phyloP scores from a whole-genome alignment of 2,888 invertebrate genomes.

The Apodemia zela region DNA sequence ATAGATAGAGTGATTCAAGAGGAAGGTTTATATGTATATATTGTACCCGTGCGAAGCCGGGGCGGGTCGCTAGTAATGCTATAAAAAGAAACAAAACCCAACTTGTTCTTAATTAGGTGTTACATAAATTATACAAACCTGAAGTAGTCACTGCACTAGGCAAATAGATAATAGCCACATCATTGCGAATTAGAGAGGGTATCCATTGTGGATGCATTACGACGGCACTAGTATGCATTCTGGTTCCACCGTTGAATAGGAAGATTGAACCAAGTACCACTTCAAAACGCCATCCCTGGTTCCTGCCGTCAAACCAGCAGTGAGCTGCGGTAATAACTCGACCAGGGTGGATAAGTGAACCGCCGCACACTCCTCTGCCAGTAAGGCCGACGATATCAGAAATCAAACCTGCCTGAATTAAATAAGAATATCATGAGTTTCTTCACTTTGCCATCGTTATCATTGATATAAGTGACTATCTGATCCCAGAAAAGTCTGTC shows the following conservation, averaged over 20 bases:
- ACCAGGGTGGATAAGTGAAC: constrained; percentile 40
- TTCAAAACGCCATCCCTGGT: constrained; percentile 47
- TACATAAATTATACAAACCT: constrained; percentile 34
- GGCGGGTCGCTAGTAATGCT: too few relatives aligned
- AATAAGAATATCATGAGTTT: not conserved
- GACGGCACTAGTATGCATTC: constrained; percentile 41
- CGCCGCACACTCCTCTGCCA: constrained; percentile 44
- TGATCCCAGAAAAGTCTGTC: too few relatives aligned
- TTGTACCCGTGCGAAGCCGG: too few relatives aligned
- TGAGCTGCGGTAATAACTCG: constrained; percentile 54
- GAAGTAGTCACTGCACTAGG: constrained; percentile 35
- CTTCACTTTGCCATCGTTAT: too few relatives aligned
- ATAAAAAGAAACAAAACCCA: too few relatives aligned
- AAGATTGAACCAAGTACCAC: constrained; percentile 48
- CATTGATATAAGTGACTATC: too few relatives aligned
- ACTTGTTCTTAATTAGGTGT: too few relatives aligned
- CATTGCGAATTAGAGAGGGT: constrained; percentile 43
- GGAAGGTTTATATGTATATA: too few relatives aligned
- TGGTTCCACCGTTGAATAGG: constrained; percentile 48
- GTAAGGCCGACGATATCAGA: constrained; percentile 35
- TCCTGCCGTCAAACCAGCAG: constrained; percentile 55
- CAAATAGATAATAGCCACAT: constrained; percentile 48
- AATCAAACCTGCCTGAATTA: constrained; percentile 41
- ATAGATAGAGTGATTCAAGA: too few relatives aligned
- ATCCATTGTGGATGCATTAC: constrained; percentile 44